Evolutionary conservation across 2,888 invertebrate species (phyloP).

Genomic region (Hoplodrina ambigua): DNA sequence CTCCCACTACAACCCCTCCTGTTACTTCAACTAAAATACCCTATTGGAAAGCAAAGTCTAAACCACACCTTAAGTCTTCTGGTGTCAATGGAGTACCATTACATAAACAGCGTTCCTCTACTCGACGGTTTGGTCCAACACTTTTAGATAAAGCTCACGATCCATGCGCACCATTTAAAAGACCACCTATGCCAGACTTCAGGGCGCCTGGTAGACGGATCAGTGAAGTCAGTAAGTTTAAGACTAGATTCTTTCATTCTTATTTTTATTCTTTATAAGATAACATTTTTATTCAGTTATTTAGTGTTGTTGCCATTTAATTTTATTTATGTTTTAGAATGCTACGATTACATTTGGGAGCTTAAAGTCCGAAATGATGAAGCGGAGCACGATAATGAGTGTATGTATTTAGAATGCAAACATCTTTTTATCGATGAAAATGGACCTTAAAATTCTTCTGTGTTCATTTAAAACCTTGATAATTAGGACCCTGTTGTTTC

Average conservation of each 20-base stretch:
- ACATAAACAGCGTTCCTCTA: background rate
- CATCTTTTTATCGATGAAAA: background rate
- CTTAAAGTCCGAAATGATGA: constrained; percentile 62
- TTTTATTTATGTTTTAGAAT: constrained; percentile 64
- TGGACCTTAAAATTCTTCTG: background rate
- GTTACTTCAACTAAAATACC: constrained; percentile 23
- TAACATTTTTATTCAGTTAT: background rate
- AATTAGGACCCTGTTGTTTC: background rate
- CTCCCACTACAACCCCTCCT: background rate
- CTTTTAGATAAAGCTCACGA: constrained; percentile 2
- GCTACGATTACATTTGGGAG: constrained; percentile 71
- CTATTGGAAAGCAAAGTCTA: constrained; percentile 23
- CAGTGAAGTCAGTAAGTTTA: constrained; percentile 76
- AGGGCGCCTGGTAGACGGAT: constrained; percentile 67
- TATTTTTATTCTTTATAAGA: background rate
- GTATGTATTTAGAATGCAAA: constrained; percentile 60
- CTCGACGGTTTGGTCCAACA: background rate
- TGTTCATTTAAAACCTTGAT: background rate
- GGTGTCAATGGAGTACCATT: background rate
- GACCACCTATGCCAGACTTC: constrained; percentile 68
- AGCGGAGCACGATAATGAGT: constrained; percentile 49
- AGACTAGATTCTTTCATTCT: background rate
- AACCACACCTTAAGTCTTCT: background rate
- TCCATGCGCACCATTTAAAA: constrained; percentile 33
- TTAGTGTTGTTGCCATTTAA: background rate